A percentile compares a stretch with the other conserved stretches of the same genome.
Conservation (phyloP, 1,140 invertebrate genomes). For the Aphaenogaster ashmeadi region DNA sequence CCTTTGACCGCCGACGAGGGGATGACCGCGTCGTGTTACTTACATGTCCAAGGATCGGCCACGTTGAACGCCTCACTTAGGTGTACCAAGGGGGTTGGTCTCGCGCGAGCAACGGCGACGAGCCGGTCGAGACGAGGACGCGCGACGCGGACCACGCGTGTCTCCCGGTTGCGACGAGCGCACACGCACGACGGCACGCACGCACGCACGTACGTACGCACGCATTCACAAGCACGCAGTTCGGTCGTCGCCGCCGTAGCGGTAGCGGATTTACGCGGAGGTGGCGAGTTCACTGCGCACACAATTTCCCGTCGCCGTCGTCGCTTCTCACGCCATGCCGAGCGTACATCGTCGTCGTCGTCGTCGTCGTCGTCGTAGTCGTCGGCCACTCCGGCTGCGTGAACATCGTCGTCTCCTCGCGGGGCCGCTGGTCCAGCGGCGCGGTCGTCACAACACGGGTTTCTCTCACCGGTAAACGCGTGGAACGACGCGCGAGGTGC, state of each 20-base stretch:
- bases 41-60: constrained; percentile 85
- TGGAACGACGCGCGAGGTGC: background rate
- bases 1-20: background rate
- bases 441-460: constrained; percentile 42
- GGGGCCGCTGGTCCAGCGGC: constrained; percentile 11
- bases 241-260: background rate
- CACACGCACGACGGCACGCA: constrained; percentile 15
- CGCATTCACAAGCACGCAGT: constrained; percentile 47
- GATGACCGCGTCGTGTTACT: constrained; percentile 70
- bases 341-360: background rate
- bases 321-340: constrained; percentile 4
- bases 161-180: constrained; percentile 9
- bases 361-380: background rate
- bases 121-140: background rate
- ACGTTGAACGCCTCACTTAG: constrained; percentile 82
- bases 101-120: constrained; percentile 23
- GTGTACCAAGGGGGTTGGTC: constrained; percentile 68
- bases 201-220: constrained; percentile 27
- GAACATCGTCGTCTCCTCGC: constrained; percentile 12
- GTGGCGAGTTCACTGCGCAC: constrained; percentile 52
- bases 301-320: constrained; percentile 44
- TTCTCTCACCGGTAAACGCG: constrained; percentile 13
- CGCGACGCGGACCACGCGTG: constrained; percentile 33
- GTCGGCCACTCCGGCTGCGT: background rate
- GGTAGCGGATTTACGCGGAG: background rate